These are phyloP conservation scores for Uropsilus gracilis DNA, from an alignment of 2,113 vertebrate genomes.

Conservation along the genomic window DNA sequence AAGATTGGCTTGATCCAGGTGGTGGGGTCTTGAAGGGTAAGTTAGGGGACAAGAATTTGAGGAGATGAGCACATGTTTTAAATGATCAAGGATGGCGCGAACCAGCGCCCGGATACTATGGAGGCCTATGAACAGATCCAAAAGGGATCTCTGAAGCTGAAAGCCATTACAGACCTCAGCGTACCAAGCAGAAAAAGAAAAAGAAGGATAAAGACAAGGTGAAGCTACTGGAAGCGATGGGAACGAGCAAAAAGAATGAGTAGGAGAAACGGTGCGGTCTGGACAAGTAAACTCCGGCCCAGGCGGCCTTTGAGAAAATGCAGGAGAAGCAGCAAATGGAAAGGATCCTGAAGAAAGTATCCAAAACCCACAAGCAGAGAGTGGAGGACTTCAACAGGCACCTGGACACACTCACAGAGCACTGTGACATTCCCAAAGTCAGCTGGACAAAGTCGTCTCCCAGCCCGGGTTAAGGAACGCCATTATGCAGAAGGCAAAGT, in stretches of 20 bases:
- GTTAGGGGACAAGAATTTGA: neutral
- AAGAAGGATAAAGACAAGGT: conserved; percentile 92
- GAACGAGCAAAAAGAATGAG: conserved; percentile 90
- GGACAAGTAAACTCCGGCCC: conserved; percentile 96
- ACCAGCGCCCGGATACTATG: neutral
- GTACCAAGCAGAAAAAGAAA: conserved; percentile 92
- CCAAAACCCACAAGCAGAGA: conserved; percentile 97
- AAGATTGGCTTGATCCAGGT: neutral
- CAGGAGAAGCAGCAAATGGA: conserved; percentile 99
- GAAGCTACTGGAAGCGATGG: conserved; percentile 90
- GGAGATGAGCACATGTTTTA: neutral
- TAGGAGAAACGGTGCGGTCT: conserved; percentile 89
- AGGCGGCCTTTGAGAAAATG: conserved; percentile 96
- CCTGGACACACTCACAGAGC: conserved; percentile 96
- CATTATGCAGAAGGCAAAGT: neutral
- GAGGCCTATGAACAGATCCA: conserved; percentile 85
- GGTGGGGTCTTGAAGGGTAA: neutral
- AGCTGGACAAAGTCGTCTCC: conserved; percentile 97
- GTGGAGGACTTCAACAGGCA: conserved; percentile 99
- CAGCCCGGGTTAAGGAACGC: neutral
- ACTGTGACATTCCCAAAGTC: conserved; percentile 99
- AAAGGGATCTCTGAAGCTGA: conserved; percentile 81
- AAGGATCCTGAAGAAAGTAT: conserved; percentile 97
- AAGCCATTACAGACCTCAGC: conserved; percentile 69
- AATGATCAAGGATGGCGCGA: neutral